Evolutionary conservation across 2,113 vertebrate genomes (phyloP), one percentile per base, ranked within the genome.

Genomic region (Telmatochromis sp.): DNA sequence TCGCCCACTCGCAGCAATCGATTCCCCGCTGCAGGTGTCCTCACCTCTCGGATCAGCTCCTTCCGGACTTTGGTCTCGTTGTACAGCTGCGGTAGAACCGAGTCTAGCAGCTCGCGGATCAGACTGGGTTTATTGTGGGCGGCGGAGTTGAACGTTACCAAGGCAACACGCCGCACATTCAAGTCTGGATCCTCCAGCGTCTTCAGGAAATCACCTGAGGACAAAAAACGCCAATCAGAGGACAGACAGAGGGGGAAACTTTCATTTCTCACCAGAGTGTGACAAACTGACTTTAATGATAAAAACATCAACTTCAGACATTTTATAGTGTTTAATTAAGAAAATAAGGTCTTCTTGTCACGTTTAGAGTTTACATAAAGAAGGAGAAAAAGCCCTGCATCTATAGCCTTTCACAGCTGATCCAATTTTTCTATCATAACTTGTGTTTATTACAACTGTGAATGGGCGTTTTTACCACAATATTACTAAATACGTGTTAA

Each of bases 51-150:
- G 95, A 99, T 99, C 83, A 99, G 96, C 90, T 99, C 98, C 95
- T 99, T 99, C 91, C 98, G 96, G 89, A 99, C 99, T 98, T 99
- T 99, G 90, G 99, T 99, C 97, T 99, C 99, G 91, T 99, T 99
- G 93, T 99, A 99, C 53, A 99, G 98, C 90, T 99, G 98, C 17
- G 98, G 98, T 92, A 99, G 96, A 91, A 99, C 98, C 6, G 98
- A 97, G 95, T 99, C 98, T 95, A 99, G 97, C 85, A 99, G 97
- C 92, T 99, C 98, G 86, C 99, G 96, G 96, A 99, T 99, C 94
- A 99, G 95, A 4, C 98, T 99, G 4, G 99, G 99, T 89, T 99
- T 99, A 88, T 99, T 99, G 95, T 99, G 99, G 80, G 99, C 98
- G 12, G 98, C 99, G 1, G 98, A 99, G 95, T 99, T 99, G 88